Conservation (phyloP, 1,140 invertebrate genomes). For the Zaprionus camerounensis region DNA sequence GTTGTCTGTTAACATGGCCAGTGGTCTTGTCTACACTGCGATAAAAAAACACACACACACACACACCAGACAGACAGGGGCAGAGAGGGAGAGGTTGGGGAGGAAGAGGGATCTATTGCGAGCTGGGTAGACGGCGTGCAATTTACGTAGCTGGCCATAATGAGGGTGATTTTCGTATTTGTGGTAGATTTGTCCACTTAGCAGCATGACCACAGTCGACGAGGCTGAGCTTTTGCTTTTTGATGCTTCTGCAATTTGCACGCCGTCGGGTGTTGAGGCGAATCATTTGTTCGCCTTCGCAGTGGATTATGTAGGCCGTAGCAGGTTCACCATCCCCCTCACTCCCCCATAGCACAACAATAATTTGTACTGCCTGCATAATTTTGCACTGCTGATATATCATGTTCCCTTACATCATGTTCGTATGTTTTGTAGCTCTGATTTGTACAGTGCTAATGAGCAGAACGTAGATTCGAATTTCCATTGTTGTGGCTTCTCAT, state of each 20-base stretch:
- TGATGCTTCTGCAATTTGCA: slow-evolving; percentile 75
- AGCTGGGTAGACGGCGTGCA: slow-evolving; percentile 6
- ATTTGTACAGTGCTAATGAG: slow-evolving; percentile 71
- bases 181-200: slow-evolving; percentile 84
- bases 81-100: slow-evolving; percentile 6
- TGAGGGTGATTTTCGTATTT: slow-evolving; percentile 84
- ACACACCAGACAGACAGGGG: slow-evolving; percentile 24
- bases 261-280: slow-evolving; percentile 40
- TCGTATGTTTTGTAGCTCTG: slow-evolving; percentile 64
- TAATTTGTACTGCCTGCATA: slow-evolving; percentile 76
- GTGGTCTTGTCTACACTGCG: slow-evolving; percentile 79
- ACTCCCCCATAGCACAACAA: neutral
- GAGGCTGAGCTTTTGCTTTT: slow-evolving; percentile 28
- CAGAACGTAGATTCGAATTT: slow-evolving; percentile 15
- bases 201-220: slow-evolving; percentile 65
- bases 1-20: slow-evolving; percentile 79
- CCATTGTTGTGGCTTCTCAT: slow-evolving; percentile 46
- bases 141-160: slow-evolving; percentile 79
- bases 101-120: neutral
- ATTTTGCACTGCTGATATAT: slow-evolving; percentile 29
- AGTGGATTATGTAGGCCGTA: slow-evolving; percentile 70
- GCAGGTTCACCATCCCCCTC: slow-evolving; percentile 1
- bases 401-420: neutral
- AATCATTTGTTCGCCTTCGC: slow-evolving; percentile 82
- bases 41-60: slow-evolving; percentile 53